Base-by-base conservation (phyloP, 2,888 invertebrate genomes). In the Cenopis cana region DNA sequence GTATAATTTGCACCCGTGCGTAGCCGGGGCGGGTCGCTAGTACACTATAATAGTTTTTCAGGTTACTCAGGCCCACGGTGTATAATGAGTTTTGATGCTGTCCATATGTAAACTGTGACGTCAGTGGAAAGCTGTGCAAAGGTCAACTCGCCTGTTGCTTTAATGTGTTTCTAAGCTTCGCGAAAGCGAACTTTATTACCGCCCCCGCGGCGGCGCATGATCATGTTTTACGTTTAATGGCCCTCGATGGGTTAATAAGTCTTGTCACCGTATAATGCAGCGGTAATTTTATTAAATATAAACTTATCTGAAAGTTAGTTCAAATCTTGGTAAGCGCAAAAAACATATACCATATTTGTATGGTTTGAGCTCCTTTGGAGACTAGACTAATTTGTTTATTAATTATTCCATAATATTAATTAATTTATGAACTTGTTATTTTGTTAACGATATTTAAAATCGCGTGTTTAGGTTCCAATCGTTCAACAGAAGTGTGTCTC, bases 91-190 rank as follows among this genome's bases (percentile, higher is more conserved):
- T 20, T 52, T 18, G 5, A 10, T 59, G 20, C 52, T 65, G 59
- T 4, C 6, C 14, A 12, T 46, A 18, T 29, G n/a, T 65, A 20
- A 9, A 65, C 52, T 69, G 65, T 59, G 59, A 49, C 50, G 33
- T 11, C 14, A 62, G 60, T 66, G 70, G 60, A 71, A 71, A 71
- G 66, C 70, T 60, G 57, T 12, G 41, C 52, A 66, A 66, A 66
- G 70, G 70, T 71, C 66, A 66, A 54, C 29, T 55, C 46, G 60
- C 66, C 66, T 38, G 41, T 69, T 70, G 17, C 59, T 54, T 52
- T 71, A 60, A 61, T 66, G 70, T 71, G 54, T 66, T 66, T 66
- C 66, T 71, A 66, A 71, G 66, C 70, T 33, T 52, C 52, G 66
- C 46, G 70, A 71, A 71, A 66, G 70, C 33, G 55, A 66, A 60